Base-by-base conservation (phyloP, 2,113 vertebrate genomes). In the Sigmodon hispidus region DNA sequence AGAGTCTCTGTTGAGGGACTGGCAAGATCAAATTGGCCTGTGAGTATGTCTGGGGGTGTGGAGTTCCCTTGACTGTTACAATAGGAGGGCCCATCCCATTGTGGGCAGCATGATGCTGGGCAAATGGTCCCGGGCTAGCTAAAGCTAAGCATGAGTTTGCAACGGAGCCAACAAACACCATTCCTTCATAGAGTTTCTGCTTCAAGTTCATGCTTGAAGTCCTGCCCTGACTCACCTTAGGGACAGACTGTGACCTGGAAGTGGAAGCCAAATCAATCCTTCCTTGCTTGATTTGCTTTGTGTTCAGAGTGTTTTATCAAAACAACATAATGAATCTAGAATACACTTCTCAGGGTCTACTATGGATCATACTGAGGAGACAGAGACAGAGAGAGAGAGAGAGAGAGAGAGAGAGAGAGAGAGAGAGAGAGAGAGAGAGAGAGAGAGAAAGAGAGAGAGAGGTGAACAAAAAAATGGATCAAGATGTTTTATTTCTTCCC, bases 311-410 rank as follows among this genome's bases (percentile, higher is more conserved):
- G 43, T 13, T 65, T 85, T 85, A 31, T 85, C 17, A 65, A 45
- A 48, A 43, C 29, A 48, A 34, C 0, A 10, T 19, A 63, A 63
- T 31, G 40, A 45, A 45, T 21, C 40, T 45, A 3, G 40, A 45
- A 22, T 9, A 45, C 29, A 21, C 0, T 45, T 88, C 63, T 88
- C 34, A 11, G 17, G 8, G 6, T 36, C 57, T 75, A 50, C 34
- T 5, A 1, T 17, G 52, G 40, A 36, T 45, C 29, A 76, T 45
- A 21, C 12, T 73, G 67, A 87, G 43, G n/a, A n/a, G n/a, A n/a
- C n/a, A 91, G 48, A 87, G 55, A 87, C 86, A 87, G 77, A 11
- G 29, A 86, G n/a, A 91, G 52, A 34, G 34, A 86, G 84, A n/a
- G 43, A 91, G 48, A 87, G 55, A 87, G 89, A 87, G 77, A 11